Evolutionary conservation across 2,888 invertebrate genomes (phyloP).

Genomic region (Dryobotodes eremita): DNA sequence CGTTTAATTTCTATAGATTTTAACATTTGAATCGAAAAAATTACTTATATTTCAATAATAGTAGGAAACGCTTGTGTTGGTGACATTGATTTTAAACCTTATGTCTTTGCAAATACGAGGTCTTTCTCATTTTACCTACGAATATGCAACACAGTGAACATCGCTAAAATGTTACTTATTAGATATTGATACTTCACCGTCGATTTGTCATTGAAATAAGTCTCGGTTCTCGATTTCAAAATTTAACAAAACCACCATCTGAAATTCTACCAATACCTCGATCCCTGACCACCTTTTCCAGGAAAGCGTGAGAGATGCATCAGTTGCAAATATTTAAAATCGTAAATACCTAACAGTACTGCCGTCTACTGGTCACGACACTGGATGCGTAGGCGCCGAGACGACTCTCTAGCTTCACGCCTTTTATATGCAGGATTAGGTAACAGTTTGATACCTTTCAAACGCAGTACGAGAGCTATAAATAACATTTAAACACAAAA

Average conservation of each 20-base stretch:
- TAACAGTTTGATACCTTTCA: neutral
- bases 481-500: neutral
- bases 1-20: too few relatives aligned
- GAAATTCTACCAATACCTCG: neutral
- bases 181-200: too few relatives aligned
- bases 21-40: too few relatives aligned
- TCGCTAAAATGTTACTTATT: too few relatives aligned
- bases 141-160: too few relatives aligned
- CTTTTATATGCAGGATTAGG: neutral
- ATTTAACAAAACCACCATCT: neutral
- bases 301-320: conserved; percentile 67
- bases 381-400: conserved; percentile 51
- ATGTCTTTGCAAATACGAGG: too few relatives aligned
- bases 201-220: neutral
- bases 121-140: too few relatives aligned
- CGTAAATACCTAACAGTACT: conserved; percentile 67
- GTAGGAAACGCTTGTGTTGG: too few relatives aligned
- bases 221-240: neutral
- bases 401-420: conserved; percentile 6
- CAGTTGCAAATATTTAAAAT: conserved; percentile 67
- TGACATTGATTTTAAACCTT: too few relatives aligned
- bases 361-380: conserved; percentile 54
- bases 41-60: too few relatives aligned
- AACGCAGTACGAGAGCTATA: neutral
- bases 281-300: conserved; percentile 43